A percentile compares a stretch with the other conserved stretches of the same genome.
phyloP scores from a whole-genome alignment of 2,113 vertebrate genomes.

The Eurypyga helias region DNA sequence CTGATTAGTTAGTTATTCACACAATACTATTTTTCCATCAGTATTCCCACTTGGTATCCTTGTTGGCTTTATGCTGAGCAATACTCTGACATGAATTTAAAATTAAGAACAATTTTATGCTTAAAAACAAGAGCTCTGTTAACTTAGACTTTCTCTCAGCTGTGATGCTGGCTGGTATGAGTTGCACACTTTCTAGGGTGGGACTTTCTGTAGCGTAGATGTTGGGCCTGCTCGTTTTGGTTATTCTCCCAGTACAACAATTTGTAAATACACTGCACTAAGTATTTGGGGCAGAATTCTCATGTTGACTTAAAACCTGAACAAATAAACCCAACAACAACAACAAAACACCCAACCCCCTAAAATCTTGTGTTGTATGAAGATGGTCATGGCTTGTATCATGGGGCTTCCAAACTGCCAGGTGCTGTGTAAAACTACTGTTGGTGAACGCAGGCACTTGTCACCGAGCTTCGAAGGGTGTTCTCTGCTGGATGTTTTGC shows the following conservation, averaged over 20 bases:
- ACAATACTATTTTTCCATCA: neutral
- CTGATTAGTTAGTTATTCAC: neutral
- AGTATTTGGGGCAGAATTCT: neutral
- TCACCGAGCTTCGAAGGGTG: neutral
- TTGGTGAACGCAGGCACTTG: neutral
- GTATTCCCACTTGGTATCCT: slow-evolving; percentile 38
- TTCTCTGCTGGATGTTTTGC: neutral
- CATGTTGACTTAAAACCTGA: too few relatives aligned
- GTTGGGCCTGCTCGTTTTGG: neutral
- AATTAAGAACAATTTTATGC: neutral
- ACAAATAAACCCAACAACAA: neutral
- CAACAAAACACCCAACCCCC: neutral
- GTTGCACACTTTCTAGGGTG: neutral
- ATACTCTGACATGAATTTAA: neutral
- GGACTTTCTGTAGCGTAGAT: neutral
- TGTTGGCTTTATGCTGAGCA: neutral
- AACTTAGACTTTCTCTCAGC: neutral
- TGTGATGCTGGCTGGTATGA: neutral
- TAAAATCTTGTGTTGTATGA: neutral
- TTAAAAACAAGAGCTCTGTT: neutral
- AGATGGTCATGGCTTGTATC: neutral
- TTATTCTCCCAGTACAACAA: neutral
- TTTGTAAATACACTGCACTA: neutral
- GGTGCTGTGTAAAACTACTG: neutral
- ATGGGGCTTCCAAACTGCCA: neutral